Percentiles rank a stretch among this genome's conserved stretches.
These are phyloP conservation scores for Umimayanthus chanpuru DNA, from an alignment of 92 coral and sea anemone genomes.

Conservation along the genomic window DNA sequence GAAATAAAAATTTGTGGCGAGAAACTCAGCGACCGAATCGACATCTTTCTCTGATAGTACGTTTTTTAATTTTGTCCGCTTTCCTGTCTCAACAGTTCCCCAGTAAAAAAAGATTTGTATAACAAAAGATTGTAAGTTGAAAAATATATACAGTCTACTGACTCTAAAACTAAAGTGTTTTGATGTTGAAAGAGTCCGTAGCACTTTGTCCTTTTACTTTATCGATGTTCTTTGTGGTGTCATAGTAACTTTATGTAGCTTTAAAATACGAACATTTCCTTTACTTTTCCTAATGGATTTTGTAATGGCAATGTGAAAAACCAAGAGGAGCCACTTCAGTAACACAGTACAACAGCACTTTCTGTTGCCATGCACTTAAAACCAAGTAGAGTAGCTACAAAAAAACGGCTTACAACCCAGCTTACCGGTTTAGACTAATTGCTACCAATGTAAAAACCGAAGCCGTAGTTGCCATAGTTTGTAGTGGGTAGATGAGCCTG, in stretches of 20 bases:
- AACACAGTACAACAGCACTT: background rate
- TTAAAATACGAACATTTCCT: background rate
- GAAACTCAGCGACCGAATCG: background rate
- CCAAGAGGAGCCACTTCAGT: background rate
- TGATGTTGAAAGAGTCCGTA: too few relatives aligned
- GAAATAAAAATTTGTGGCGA: too few relatives aligned
- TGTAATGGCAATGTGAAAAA: background rate
- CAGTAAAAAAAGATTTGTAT: background rate
- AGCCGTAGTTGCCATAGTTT: conserved; percentile 95
- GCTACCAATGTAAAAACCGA: conserved; percentile 97
- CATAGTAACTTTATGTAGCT: background rate
- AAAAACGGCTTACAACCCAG: background rate
- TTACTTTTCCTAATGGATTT: background rate
- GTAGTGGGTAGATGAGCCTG: conserved; percentile 83
- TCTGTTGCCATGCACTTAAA: background rate
- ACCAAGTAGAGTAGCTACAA: background rate
- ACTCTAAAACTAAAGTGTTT: too few relatives aligned
- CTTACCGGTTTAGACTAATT: conserved; percentile 93
- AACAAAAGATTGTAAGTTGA: background rate
- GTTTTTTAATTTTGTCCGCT: too few relatives aligned
- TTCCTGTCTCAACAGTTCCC: too few relatives aligned
- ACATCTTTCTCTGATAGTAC: too few relatives aligned
- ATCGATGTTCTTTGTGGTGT: background rate
- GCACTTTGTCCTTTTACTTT: too few relatives aligned
- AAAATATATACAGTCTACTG: background rate